phyloP scores from a whole-genome alignment of 2,113 vertebrate species.

The Chunga burmeisteri region DNA sequence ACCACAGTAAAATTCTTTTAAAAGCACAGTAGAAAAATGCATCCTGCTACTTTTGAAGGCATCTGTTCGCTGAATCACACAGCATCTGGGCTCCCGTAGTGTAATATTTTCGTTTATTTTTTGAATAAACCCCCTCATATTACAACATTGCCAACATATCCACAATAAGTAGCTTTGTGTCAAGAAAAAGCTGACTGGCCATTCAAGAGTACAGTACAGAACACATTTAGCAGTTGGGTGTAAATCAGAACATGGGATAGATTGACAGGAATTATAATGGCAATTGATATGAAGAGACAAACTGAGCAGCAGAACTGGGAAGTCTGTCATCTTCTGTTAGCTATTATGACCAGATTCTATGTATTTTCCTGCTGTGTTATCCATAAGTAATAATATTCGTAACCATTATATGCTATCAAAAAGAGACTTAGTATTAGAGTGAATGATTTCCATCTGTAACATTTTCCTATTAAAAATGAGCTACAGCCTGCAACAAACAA shows the following conservation, averaged over 20 bases:
- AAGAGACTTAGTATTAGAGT: not conserved
- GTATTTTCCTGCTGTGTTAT: not conserved
- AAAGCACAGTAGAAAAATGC: not conserved
- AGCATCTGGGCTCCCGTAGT: not conserved
- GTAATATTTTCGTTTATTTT: not conserved
- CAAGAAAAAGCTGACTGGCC: not conserved
- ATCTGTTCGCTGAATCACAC: not conserved
- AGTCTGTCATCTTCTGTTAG: not conserved
- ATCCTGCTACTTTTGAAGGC: not conserved
- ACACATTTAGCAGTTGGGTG: not conserved
- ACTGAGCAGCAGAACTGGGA: not conserved
- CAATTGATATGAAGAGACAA: not conserved
- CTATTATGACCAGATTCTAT: not conserved
- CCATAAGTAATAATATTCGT: not conserved
- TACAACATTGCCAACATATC: not conserved
- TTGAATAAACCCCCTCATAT: not conserved
- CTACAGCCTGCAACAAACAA: not conserved
- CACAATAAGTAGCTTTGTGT: not conserved
- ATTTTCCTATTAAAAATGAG: constrained; percentile 22
- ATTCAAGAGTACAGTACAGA: not conserved
- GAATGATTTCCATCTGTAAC: not conserved
- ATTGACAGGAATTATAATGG: not conserved
- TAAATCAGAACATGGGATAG: not conserved
- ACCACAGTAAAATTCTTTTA: not conserved
- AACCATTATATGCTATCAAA: not conserved